A percentile compares a stretch with the other conserved stretches of the same genome.
phyloP scores from a whole-genome alignment of 2,888 invertebrate genomes.

The Dendrolimus houi region DNA sequence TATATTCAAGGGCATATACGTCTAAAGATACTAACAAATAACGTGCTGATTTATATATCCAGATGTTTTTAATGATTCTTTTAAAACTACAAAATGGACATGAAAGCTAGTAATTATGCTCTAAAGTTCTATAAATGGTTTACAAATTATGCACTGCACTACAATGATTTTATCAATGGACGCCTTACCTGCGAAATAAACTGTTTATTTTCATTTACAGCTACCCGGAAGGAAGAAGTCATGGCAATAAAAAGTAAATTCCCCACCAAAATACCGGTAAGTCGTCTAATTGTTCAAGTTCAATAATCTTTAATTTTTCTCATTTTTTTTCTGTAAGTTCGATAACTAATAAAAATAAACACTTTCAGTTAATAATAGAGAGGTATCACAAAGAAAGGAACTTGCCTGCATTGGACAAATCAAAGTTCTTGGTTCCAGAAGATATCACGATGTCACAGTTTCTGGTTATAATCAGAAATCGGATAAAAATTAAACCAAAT shows the following conservation, averaged over 20 bases:
- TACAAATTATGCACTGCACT: too few species aligned
- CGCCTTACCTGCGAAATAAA: background rate
- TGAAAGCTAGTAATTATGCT: too few species aligned
- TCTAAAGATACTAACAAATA: too few species aligned
- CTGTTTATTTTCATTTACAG: slow-evolving; percentile 53
- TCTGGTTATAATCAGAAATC: slow-evolving; percentile 82
- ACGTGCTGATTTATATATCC: too few species aligned
- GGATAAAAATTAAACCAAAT: slow-evolving; percentile 65
- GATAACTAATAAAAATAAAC: background rate
- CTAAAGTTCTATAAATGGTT: too few species aligned
- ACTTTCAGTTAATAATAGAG: slow-evolving; percentile 86
- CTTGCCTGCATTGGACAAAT: slow-evolving; percentile 87
- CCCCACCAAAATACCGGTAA: slow-evolving; percentile 88
- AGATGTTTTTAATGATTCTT: too few species aligned
- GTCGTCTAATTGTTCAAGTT: slow-evolving; percentile 28
- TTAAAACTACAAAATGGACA: too few species aligned
- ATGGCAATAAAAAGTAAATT: slow-evolving; percentile 86
- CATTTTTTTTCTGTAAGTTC: background rate
- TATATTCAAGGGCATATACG: too few species aligned
- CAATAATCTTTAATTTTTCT: background rate
- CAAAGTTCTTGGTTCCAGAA: slow-evolving; percentile 92
- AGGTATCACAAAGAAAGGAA: slow-evolving; percentile 86
- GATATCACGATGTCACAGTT: slow-evolving; percentile 94
- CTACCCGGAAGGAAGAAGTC: slow-evolving; percentile 84
- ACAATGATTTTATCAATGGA: too few species aligned